Evolutionary conservation across 2,888 invertebrate genomes (phyloP), one percentile per base, ranked within the genome.

Genomic region (Plagodis pulveraria): DNA sequence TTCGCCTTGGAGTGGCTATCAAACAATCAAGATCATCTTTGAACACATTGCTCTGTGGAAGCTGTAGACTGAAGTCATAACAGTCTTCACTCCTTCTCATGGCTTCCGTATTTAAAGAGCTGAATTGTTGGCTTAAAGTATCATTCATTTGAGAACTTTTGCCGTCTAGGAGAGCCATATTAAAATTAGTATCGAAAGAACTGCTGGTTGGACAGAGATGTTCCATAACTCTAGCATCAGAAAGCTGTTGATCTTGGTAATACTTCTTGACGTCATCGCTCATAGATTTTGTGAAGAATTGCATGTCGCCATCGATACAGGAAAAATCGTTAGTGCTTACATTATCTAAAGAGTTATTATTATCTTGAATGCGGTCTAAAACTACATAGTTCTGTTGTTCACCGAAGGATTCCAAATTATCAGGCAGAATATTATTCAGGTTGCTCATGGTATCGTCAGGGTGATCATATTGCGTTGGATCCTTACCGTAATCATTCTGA

Each of bases 221-320:
- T 58, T 89, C 91, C 74, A 89, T 83, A 7, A 78, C 84, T 64
- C 88, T 81, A 1, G 84, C 74, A 62, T 91, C 91, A 50, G 74
- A 83, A 6, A 91, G 65, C 50, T 87, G 89, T 57, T 88, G 89
- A 55, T 91, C 91, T 68, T 88, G 86, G 56, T 92, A 92, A 76
- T 87, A 92, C 67, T 91, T 91, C 65, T 91, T 91, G 0, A 92
- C 91, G 52, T 92, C 92, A 53, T 92, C 91, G 56, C 89, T 91
- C 87, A 92, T 89, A 36, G 91, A 88, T 71, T 91, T 91, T 0
- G 91, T 91, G 43, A 91, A 91, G 65, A 87, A 92, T 63, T 91
- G 91, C 91, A 91, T 89, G 54, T 92, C 92, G 33, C 86, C 89
- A 61, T 91, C 92, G 42, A 92, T 91, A 55, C 90, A 87, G 0